These are phyloP conservation scores for Bujurquina vittata DNA, from an alignment of 2,113 vertebrate species.

Conservation along the genomic window DNA sequence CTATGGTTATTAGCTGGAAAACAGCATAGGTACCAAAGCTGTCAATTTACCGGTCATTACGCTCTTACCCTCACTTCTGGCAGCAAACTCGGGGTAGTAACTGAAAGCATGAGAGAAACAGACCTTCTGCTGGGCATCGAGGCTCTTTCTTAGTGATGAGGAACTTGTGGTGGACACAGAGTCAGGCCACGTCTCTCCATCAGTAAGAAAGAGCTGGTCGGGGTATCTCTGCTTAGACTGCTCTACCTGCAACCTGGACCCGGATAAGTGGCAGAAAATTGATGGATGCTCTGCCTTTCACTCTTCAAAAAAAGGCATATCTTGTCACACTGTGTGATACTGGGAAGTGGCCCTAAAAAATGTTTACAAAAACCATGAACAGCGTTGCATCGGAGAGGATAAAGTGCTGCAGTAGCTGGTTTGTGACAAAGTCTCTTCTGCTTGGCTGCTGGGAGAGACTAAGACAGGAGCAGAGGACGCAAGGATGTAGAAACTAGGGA, in stretches of 20 bases:
- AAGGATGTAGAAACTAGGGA: neutral
- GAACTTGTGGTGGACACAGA: fast-evolving
- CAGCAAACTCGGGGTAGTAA: neutral
- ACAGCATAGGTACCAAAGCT: too few species aligned
- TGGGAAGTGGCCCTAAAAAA: neutral
- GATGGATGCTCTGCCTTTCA: neutral
- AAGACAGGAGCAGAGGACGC: neutral
- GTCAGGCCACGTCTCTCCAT: neutral
- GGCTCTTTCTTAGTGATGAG: too few species aligned
- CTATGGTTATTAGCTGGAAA: too few species aligned
- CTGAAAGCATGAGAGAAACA: neutral
- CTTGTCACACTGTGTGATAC: neutral
- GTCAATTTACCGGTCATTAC: neutral
- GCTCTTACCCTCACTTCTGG: neutral
- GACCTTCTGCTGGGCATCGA: fast-evolving
- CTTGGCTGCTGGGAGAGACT: neutral
- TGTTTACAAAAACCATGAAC: neutral
- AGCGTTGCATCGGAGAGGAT: too few species aligned
- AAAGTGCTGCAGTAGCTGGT: too few species aligned
- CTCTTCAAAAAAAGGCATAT: fast-evolving
- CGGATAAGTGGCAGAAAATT: fast-evolving
- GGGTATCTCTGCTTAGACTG: neutral
- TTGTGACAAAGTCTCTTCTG: too few species aligned
- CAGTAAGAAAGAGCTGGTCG: neutral
- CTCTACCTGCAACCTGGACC: neutral